Evolutionary conservation across 2,888 invertebrate species (phyloP), one percentile per base, ranked within the genome.

Genomic region (Phanerotoma sp.): DNA sequence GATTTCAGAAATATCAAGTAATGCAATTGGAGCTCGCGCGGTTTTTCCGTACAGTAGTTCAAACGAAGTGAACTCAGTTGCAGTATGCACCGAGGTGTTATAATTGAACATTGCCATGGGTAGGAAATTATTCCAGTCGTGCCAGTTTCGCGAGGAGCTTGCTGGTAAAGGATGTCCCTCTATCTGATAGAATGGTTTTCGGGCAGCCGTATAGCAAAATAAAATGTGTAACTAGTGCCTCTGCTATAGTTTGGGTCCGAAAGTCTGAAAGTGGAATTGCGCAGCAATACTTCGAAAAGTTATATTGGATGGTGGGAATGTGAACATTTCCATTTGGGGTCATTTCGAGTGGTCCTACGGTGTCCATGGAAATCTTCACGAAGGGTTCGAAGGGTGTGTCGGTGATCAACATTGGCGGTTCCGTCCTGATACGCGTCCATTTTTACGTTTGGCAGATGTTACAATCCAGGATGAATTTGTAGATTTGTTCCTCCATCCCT

Each of bases 331-430:
- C 58, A 5, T 47, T 13, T 4, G 52, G 48, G 0, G 53, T 51
- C 2, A 22, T 49, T 6, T 44, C 49, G 3, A 60, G 22, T 1
- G 55, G 55, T 1, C 53, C 56, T 5, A 56, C 57, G 5, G 53
- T 60, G 9, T 60, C 63, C 4, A 62, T 25, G 7, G 54, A 52
- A 2, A 64, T 37, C 15, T 61, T 51, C 16, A 62, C 56, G 21
- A 60, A 56, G 0, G 61, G 50, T 9, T 51, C 50, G 1, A 46
- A 10, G 0, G 62, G 54, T 0, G n/a, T n/a, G n/a, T n/a, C n/a
- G n/a, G n/a, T n/a, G n/a, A n/a, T n/a, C n/a, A n/a, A n/a, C n/a
- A n/a, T n/a, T n/a, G n/a, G n/a, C n/a, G n/a, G 61, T 51, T 25
- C 21, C 1, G 56, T 49, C 41, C 52, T 52, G 2, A 25, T 18